Evolutionary conservation across 1,140 invertebrate genomes (phyloP).

Genomic region (Caerostris extrusa): DNA sequence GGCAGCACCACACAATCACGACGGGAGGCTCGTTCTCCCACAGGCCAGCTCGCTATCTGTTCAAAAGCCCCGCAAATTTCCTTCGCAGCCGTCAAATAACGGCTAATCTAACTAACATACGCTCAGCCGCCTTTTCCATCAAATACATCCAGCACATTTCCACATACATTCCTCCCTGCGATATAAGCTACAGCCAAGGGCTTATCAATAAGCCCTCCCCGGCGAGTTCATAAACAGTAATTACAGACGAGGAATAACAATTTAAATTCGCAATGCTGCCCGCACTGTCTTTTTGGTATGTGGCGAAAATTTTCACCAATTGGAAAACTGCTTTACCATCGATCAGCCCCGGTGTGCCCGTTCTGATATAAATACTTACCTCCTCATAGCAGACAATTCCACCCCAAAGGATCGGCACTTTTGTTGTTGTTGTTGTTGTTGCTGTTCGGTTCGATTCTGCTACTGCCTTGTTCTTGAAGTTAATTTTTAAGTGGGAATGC

Average conservation of each 20-base stretch:
- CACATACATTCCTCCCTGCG: neutral
- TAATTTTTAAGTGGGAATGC: slow-evolving; percentile 49
- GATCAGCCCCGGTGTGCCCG: neutral
- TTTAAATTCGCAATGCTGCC: slow-evolving; percentile 46
- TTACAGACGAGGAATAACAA: slow-evolving; percentile 64
- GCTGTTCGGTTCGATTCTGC: neutral
- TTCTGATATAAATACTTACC: slow-evolving; percentile 11
- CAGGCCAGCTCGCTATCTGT: slow-evolving; percentile 13
- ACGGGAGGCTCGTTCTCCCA: neutral
- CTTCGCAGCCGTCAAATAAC: neutral
- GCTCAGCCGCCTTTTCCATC: slow-evolving; percentile 31
- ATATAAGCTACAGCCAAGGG: neutral
- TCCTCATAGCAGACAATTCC: neutral
- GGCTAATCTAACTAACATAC: slow-evolving; percentile 25
- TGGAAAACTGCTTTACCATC: slow-evolving; percentile 62
- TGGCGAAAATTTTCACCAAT: slow-evolving; percentile 57
- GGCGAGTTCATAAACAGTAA: slow-evolving; percentile 65
- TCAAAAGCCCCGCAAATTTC: slow-evolving; percentile 2
- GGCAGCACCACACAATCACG: no score
- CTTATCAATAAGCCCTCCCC: slow-evolving; percentile 54
- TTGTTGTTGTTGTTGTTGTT: neutral
- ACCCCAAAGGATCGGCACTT: neutral
- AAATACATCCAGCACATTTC: slow-evolving; percentile 50
- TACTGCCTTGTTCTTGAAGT: neutral
- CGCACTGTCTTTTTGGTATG: neutral